Conservation (phyloP, 2,888 invertebrate genomes). For the Ischnura elegans region DNA sequence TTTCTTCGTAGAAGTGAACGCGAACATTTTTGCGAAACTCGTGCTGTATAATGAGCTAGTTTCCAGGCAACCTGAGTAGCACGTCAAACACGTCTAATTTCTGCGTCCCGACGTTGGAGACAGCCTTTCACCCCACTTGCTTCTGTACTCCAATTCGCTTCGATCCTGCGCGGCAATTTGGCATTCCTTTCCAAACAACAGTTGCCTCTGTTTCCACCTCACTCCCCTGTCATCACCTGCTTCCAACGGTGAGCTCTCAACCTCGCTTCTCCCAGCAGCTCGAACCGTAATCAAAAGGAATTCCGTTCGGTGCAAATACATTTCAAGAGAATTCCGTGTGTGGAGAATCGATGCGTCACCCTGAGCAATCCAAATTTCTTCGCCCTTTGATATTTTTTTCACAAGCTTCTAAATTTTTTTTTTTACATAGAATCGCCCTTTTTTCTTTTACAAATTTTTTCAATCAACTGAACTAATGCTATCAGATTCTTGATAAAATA, state of each 20-base stretch:
- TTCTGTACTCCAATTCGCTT: not conserved
- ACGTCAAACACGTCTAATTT: not conserved
- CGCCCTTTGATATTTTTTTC: too few species aligned
- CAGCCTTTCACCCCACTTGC: not conserved
- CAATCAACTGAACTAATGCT: too few species aligned
- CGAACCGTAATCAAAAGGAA: slow-evolving; percentile 47
- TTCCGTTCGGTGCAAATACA: slow-evolving; percentile 26
- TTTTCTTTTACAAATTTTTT: too few species aligned
- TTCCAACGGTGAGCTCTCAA: not conserved
- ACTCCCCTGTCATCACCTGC: slow-evolving; percentile 49
- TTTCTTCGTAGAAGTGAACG: not conserved
- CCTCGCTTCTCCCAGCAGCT: not conserved
- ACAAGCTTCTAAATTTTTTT: too few species aligned
- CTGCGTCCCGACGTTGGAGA: not conserved
- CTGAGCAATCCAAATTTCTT: too few species aligned
- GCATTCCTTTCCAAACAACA: not conserved
- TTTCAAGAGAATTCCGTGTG: slow-evolving; percentile 1
- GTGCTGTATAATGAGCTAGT: not conserved
- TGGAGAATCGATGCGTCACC: not conserved
- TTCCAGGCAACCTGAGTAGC: not conserved
- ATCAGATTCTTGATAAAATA: too few species aligned
- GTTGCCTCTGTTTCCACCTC: not conserved
- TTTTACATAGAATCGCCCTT: too few species aligned
- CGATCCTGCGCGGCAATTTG: not conserved
- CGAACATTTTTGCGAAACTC: not conserved